Conservation (phyloP, 2,113 vertebrate species). For the Apteryx owenii region DNA sequence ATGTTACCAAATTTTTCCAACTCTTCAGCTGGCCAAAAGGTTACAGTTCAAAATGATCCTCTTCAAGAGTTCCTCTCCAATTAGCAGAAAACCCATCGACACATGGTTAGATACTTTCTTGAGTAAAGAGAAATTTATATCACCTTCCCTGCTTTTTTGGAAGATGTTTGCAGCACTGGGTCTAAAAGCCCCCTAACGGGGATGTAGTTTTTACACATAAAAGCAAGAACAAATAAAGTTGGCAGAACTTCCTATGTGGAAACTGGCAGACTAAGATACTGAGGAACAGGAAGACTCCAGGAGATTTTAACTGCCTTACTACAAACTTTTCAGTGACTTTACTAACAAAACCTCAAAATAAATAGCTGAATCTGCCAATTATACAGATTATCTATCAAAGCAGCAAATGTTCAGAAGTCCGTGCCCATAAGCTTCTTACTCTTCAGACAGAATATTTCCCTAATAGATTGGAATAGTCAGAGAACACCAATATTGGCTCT, state of each 20-base stretch:
- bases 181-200: not conserved
- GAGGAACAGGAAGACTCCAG: not conserved
- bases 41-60: not conserved
- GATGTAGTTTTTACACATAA: not conserved
- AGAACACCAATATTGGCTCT: not conserved
- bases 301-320: not conserved
- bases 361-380: not conserved
- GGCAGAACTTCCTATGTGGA: not conserved
- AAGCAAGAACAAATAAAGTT: not conserved
- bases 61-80: not conserved
- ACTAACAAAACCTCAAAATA: not conserved
- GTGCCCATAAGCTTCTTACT: not conserved
- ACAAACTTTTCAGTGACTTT: not conserved
- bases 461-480: not conserved
- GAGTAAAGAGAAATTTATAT: not conserved
- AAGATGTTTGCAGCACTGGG: not conserved
- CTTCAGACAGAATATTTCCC: not conserved
- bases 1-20: not conserved
- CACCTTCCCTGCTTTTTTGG: not conserved
- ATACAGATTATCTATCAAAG: not conserved
- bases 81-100: not conserved
- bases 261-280: not conserved
- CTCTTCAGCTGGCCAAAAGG: not conserved
- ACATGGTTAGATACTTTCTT: not conserved
- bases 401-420: not conserved